phyloP scores from a whole-genome alignment of 2,113 vertebrate genomes.

The Scartelaos histophorus region DNA sequence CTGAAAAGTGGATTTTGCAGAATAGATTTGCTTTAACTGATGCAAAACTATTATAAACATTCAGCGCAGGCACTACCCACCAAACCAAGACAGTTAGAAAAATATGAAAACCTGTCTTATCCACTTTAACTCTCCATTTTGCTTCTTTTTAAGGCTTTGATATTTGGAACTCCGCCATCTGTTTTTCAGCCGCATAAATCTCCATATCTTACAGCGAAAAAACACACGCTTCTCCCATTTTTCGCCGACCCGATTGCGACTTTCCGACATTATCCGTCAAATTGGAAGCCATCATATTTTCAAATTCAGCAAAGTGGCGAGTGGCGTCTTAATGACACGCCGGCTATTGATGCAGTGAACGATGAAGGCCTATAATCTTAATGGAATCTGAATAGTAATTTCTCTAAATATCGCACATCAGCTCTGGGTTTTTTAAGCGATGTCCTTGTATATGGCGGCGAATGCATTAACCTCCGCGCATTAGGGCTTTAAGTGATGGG shows the following conservation, averaged over 20 bases:
- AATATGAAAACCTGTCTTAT: no score
- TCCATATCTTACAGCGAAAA: constrained; percentile 1
- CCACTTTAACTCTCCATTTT: background rate
- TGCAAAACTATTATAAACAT: no score
- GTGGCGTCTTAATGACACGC: constrained; percentile 4
- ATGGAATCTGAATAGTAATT: constrained; percentile 22
- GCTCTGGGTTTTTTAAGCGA: constrained; percentile 1
- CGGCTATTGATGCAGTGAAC: constrained; percentile 2
- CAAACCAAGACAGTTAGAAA: no score
- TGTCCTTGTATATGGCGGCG: background rate
- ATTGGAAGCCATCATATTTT: constrained; percentile 13
- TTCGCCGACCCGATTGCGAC: background rate
- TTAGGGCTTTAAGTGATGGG: constrained; percentile 6
- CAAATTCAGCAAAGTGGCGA: constrained; percentile 14
- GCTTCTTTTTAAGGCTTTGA: background rate
- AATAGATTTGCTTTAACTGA: no score
- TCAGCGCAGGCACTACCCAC: no score
- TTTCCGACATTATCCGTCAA: constrained; percentile 2
- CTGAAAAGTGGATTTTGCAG: no score
- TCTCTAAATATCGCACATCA: constrained; percentile 21
- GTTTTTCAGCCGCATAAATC: constrained; percentile 13
- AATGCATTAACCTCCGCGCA: constrained; percentile 9
- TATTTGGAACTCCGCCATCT: constrained; percentile 15
- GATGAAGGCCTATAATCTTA: constrained; percentile 10
- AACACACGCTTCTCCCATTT: background rate